Evolutionary conservation across 1,140 invertebrate species (phyloP), one percentile per base, ranked within the genome.

Genomic region (Eriocheir sinensis): DNA sequence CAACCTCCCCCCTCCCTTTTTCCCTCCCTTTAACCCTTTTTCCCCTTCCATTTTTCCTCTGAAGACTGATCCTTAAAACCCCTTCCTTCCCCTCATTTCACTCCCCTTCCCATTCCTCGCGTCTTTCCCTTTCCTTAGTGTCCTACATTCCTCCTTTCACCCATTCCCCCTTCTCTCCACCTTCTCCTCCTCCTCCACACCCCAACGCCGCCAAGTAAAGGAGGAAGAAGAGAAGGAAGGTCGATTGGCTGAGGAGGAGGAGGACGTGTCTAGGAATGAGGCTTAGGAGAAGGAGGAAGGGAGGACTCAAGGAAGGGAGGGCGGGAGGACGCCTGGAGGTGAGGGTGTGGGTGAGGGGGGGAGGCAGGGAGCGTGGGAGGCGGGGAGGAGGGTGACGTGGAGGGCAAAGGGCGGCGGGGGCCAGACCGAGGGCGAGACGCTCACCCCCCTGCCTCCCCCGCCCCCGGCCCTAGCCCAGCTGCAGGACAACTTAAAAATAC

Each of bases 401-500:
- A 32, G 32, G 89, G 38, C 89, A 72, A 32, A 72, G 32, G 89
- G 53, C 89, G 48, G 60, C 6, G 91, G 15, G 34, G n/a, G 30
- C 89, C 15, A 60, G 21, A 40, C 79, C 79, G 38, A 4, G 17
- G 4, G 30, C 32, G 60, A 80, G 34, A 72, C 48, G 41, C 41
- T 48, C 89, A 48, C 27, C n/a, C 40, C 36, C 32, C 48, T 60
- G n/a, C n/a, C n/a, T 32, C 41, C 88, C 15, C 21, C 83, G 15
- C 30, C 17, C 30, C n/a, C 6, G 12, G 38, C 60, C 1, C 21
- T 72, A 21, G 0, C 60, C 21, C 60, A 72, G 27, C 60, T 72
- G 60, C 27, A 72, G 60, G 60, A 72, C 60, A 72, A 72, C 60
- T 72, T 72, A 72, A 72, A 60, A 72, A 72, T 72, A n/a, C 60